Conservation (phyloP, 2,113 vertebrate genomes). For the Passer domesticus region DNA sequence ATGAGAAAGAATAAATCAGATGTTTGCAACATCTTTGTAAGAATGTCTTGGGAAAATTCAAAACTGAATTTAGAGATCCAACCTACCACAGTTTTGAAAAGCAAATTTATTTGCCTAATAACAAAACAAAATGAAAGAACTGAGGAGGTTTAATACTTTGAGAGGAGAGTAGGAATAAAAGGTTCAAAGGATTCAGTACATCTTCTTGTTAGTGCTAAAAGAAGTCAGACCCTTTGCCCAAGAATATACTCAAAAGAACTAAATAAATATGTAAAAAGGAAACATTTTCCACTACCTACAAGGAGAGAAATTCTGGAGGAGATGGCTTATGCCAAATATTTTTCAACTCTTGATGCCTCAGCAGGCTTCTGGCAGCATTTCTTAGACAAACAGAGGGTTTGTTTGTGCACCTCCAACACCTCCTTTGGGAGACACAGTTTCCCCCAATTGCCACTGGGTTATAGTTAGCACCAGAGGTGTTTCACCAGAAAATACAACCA, state of each 20-base stretch:
- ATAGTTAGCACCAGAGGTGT: conserved; percentile 37
- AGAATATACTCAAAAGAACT: conserved; percentile 26
- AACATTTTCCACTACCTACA: conserved; percentile 63
- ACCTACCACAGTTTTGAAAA: neutral
- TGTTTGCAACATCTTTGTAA: neutral
- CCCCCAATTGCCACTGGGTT: conserved; percentile 24
- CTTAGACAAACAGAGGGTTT: conserved; percentile 56
- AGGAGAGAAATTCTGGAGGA: conserved; percentile 52
- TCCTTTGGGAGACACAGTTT: conserved; percentile 51
- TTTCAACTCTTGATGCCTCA: conserved; percentile 65
- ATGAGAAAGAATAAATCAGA: neutral
- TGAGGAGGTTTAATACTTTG: neutral
- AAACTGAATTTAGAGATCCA: neutral
- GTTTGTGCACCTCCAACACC: conserved; percentile 43
- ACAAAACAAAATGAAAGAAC: neutral
- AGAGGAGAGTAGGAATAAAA: neutral
- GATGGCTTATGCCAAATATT: conserved; percentile 55
- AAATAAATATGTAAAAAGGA: conserved; percentile 58
- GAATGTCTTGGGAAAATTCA: neutral
- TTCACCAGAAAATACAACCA: conserved; percentile 47
- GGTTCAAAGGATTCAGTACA: neutral
- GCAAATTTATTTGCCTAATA: neutral
- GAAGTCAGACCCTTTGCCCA: neutral
- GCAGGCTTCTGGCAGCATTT: conserved; percentile 53
- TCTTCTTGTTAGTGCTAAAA: conserved; percentile 3